These are phyloP conservation scores for Mythimna lalbum DNA, from an alignment of 2,888 invertebrate genomes.

Conservation along the genomic window DNA sequence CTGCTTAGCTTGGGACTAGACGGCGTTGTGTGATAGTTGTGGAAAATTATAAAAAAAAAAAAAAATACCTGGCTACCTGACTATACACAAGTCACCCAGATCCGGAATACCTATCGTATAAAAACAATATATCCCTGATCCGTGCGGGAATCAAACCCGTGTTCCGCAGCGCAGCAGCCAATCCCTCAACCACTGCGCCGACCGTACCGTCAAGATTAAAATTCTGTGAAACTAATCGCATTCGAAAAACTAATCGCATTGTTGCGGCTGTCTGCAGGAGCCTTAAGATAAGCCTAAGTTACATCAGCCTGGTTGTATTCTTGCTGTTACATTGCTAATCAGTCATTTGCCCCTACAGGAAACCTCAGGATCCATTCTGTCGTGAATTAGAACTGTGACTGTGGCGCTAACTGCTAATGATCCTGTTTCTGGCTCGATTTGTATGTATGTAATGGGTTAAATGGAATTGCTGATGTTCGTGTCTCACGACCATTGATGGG, in stretches of 20 bases:
- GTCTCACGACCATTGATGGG: slow-evolving; percentile 1
- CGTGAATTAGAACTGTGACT: not conserved
- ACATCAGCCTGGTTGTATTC: too few relatives aligned
- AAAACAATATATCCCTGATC: too few relatives aligned
- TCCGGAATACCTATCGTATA: too few relatives aligned
- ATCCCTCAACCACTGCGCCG: not conserved
- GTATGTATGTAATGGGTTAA: slow-evolving; percentile 43
- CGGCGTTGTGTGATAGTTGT: too few relatives aligned
- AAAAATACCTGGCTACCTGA: too few relatives aligned
- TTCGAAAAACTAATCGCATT: slow-evolving; percentile 85
- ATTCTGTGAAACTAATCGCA: too few relatives aligned
- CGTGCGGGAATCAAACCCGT: too few relatives aligned
- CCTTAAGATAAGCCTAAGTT: not conserved
- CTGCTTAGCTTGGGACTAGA: too few relatives aligned
- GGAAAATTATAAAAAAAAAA: too few relatives aligned
- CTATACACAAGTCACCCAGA: too few relatives aligned
- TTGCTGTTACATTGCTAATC: slow-evolving; percentile 30
- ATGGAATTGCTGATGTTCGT: slow-evolving; percentile 28
- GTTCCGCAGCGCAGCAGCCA: not conserved
- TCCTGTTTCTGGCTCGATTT: slow-evolving; percentile 37
- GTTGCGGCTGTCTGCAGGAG: not conserved
- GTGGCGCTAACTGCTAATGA: slow-evolving; percentile 28
- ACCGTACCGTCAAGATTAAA: too few relatives aligned
- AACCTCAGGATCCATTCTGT: slow-evolving; percentile 15
- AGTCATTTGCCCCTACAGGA: slow-evolving; percentile 19